Conservation (phyloP, 1,140 invertebrate genomes). For the Spodoptera frugiperda region DNA sequence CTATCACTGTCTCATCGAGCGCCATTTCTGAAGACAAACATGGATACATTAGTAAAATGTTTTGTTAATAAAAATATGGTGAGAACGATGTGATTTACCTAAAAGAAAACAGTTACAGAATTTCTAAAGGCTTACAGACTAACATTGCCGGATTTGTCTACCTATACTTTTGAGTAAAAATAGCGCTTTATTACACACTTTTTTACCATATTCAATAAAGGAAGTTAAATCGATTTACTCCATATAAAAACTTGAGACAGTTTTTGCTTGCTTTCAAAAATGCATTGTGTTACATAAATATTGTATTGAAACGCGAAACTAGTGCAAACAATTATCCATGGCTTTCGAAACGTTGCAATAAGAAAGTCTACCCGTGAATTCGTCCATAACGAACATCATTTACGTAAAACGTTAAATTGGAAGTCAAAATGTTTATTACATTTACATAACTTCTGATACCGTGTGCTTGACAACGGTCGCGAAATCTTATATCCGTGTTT, state of each 20-base stretch:
- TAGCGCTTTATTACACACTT: too few species aligned
- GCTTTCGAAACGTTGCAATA: slow-evolving; percentile 22
- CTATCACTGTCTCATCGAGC: slow-evolving; percentile 80
- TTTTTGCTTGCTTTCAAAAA: slow-evolving; percentile 30
- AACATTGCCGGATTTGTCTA: too few species aligned
- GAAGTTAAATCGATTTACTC: too few species aligned
- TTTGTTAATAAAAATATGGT: too few species aligned
- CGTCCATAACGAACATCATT: slow-evolving; percentile 37
- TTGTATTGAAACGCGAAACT: slow-evolving; percentile 20
- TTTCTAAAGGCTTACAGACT: too few species aligned
- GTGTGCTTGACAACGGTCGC: too few species aligned
- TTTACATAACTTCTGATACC: too few species aligned
- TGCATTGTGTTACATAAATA: slow-evolving; percentile 28
- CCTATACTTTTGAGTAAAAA: too few species aligned
- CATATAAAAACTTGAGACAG: background rate
- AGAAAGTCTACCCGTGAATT: slow-evolving; percentile 34
- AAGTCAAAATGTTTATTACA: slow-evolving; percentile 8
- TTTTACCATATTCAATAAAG: too few species aligned
- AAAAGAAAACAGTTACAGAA: too few species aligned
- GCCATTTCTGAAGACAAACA: slow-evolving; percentile 68
- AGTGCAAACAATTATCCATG: slow-evolving; percentile 35
- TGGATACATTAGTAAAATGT: background rate
- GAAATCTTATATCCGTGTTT: too few species aligned
- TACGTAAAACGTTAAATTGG: slow-evolving; percentile 8
- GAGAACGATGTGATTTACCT: too few species aligned